Percentiles rank a stretch among this genome's conserved stretches.
Evolutionary conservation across 2,888 invertebrate species (phyloP).

Genomic region (Heliconius charithonia): DNA sequence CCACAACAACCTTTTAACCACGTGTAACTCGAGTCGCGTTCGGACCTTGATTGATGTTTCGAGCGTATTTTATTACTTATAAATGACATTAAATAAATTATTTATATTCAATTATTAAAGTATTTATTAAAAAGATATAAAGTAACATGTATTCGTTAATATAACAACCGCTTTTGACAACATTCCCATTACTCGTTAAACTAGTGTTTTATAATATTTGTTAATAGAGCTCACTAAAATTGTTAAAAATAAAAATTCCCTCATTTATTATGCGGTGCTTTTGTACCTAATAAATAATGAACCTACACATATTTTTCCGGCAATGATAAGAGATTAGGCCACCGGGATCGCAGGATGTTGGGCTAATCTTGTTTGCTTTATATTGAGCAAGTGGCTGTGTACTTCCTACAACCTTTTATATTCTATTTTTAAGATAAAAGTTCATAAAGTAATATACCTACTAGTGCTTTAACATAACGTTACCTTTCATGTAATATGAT

Average conservation of each 20-base stretch:
- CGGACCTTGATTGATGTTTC: constrained; percentile 42
- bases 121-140: not conserved
- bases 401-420: constrained; percentile 60
- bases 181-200: not conserved
- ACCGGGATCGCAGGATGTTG: constrained; percentile 80
- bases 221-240: not conserved
- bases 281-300: constrained; percentile 62
- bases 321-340: constrained; percentile 78
- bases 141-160: not conserved
- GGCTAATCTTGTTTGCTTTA: constrained; percentile 76
- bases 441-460: constrained; percentile 19
- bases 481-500: not conserved
- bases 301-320: constrained; percentile 74
- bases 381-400: constrained; percentile 60
- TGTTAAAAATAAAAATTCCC: not conserved
- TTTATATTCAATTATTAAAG: not conserved
- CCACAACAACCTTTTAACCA: constrained; percentile 45
- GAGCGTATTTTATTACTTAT: constrained; percentile 11
- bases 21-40: constrained; percentile 42
- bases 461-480: constrained; percentile 3
- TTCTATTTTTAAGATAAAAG: constrained; percentile 49
- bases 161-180: not conserved
- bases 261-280: constrained; percentile 56
- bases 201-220: not conserved
- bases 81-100: constrained; percentile 1